Conservation (phyloP, 2,888 invertebrate species). For the Venustoraphidia nigricollis region DNA sequence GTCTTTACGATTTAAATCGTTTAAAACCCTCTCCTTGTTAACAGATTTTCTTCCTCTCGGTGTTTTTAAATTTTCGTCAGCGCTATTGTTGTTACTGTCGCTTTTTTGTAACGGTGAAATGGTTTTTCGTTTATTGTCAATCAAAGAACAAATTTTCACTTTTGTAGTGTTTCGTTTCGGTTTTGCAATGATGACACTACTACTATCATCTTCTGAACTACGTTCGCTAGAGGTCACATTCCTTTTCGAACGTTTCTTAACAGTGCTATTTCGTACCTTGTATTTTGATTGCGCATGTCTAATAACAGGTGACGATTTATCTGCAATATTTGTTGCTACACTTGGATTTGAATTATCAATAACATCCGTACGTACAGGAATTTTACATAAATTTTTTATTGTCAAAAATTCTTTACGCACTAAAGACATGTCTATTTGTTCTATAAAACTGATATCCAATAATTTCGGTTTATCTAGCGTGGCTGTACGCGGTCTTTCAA, state of each 20-base stretch:
- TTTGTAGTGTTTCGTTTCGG: too few relatives aligned
- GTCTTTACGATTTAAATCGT: too few relatives aligned
- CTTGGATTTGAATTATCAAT: too few relatives aligned
- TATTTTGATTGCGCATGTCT: too few relatives aligned
- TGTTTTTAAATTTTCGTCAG: constrained; percentile 2
- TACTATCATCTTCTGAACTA: constrained; percentile 20
- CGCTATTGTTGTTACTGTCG: constrained; percentile 11
- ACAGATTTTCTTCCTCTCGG: constrained; percentile 4
- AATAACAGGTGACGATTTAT: too few relatives aligned
- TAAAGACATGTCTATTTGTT: constrained; percentile 39
- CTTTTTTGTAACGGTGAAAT: constrained; percentile 8
- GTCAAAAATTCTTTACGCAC: constrained; percentile 35
- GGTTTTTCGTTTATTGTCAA: constrained; percentile 7
- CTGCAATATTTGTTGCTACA: too few relatives aligned
- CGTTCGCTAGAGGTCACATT: constrained; percentile 17
- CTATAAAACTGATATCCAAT: constrained; percentile 32
- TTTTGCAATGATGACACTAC: constrained; percentile 4
- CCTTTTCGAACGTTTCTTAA: neutral
- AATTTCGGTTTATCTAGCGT: constrained; percentile 37
- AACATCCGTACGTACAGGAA: constrained; percentile 14
- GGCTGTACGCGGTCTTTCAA: constrained; percentile 35
- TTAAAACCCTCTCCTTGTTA: neutral
- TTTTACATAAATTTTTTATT: constrained; percentile 23
- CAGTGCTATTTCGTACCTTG: too few relatives aligned
- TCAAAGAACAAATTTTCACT: neutral